Base-by-base conservation (phyloP, 2,113 vertebrate genomes). In the Trichechus manatus region DNA sequence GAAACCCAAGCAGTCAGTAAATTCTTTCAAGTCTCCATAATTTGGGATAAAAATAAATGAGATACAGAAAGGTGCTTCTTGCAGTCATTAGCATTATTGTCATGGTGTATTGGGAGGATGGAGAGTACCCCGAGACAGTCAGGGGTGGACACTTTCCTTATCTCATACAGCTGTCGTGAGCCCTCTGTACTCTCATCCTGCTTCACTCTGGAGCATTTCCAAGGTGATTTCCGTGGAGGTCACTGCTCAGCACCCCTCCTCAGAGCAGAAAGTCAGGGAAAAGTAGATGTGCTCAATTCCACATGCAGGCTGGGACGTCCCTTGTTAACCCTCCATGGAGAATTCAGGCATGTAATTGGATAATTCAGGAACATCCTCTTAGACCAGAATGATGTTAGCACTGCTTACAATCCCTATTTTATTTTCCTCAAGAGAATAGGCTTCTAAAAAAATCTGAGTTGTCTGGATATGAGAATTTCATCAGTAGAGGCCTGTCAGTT, bases 1-100 rank as follows among this genome's bases (percentile, higher is more conserved):
- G 98, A 98, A 98, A 98, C 97, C 97, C 96, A 98, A 98, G 97
- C 97, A 98, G 94, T 98, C 98, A 98, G 97, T 98, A 98, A 98
- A 98, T 98, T 98, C 75, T 97, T 98, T 97, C 63, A 97, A 97
- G 97, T 93, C 97, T 97, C 97, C 97, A 97, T 98, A 98, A 98
- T 96, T 97, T 98, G 98, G 97, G 93, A 96, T 97, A 98, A 98
- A 98, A 98, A 98, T 98, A 98, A 98, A 98, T 97, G 96, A 98
- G 96, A 97, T 79, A 98, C 95, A 97, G 97, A 98, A 96, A 98
- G 98, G 98, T 98, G 97, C 95, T 98, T 94, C 97, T 96, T 97
- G 82, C 0, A 63, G 94, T 97, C 97, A 98, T 98, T 97, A 97
- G 96, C 97, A 95, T 98, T 98, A 98, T 98, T 87, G 74, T 78